Base-by-base conservation (phyloP, 2,888 invertebrate species). In the Epinotia demarniana region DNA sequence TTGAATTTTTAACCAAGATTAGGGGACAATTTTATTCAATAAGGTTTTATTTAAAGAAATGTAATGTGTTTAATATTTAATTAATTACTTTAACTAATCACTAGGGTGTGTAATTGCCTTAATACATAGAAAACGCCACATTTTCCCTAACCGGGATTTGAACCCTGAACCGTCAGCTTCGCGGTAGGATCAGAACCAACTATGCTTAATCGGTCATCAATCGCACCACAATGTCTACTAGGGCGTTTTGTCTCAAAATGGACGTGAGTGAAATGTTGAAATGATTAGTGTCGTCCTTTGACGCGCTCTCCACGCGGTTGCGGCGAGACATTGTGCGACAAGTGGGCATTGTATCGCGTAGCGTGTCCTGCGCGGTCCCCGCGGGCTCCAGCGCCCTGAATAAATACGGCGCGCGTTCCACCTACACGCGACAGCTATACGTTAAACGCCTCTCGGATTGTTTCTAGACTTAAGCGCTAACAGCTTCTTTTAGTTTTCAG, bases 401-500 rank as follows among this genome's bases (percentile, higher is more conserved):
- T 81, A 85, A 85, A 85, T 83, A 85, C 82, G 75, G 2, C 68
- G 55, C 58, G 19, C 57, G n/a, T 55, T 68, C 53, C 49, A 18
- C 27, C 27, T 63, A 72, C 63, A 68, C 57, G 57, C 66, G 64
- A 66, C 72, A 72, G 69, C 55, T 72, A 71, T 80, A 82, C 80
- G 80, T 81, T 79, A 83, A 82, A 81, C 84, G 82, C 82, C 85
- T 85, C 84, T 84, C 84, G 83, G 83, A 86, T 85, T 83, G 84
- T 83, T 85, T 81, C 85, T 81, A 85, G 84, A 85, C 86, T 87
- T 86, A 84, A 84, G 81, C 86, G 82, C 82, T 86, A 86, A 89
- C 88, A 86, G 86, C 87, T 89, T 87, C 89, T 88, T 89, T 89
- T 87, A 89, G 86, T 90, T 89, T 87, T 87, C 86, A 85, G 87